A percentile compares a stretch with the other conserved stretches of the same genome.
These are phyloP conservation scores for Caenorhabditis virilis DNA, from an alignment of 2,888 invertebrate genomes.

Conservation along the genomic window DNA sequence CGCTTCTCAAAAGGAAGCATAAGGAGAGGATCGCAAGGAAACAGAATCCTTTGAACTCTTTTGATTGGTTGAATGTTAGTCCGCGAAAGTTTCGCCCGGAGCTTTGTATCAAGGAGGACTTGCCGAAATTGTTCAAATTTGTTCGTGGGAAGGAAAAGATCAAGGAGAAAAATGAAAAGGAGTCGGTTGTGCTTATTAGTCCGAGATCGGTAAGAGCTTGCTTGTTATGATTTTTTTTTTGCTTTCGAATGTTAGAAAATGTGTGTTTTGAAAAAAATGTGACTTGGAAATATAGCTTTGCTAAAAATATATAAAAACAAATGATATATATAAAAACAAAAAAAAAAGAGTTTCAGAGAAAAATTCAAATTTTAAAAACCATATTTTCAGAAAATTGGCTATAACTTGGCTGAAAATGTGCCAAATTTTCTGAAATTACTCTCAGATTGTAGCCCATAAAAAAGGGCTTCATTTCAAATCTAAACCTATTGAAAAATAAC, in stretches of 20 bases:
- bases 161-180: constrained; percentile 1
- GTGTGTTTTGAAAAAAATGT: too few relatives aligned
- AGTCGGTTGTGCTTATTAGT: constrained; percentile 58
- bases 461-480: too few relatives aligned
- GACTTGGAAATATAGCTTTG: too few relatives aligned
- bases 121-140: constrained; percentile 53
- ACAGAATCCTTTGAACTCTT: constrained; percentile 53
- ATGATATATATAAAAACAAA: too few relatives aligned
- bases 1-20: constrained; percentile 60
- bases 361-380: too few relatives aligned
- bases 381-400: too few relatives aligned
- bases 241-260: too few relatives aligned
- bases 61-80: constrained; percentile 66
- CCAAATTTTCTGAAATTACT: too few relatives aligned
- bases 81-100: constrained; percentile 47
- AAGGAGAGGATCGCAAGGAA: constrained; percentile 51
- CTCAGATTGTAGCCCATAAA: too few relatives aligned
- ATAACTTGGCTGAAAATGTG: too few relatives aligned
- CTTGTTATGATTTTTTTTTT: background rate
- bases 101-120: constrained; percentile 47
- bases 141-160: constrained; percentile 21
- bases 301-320: background rate
- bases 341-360: too few relatives aligned
- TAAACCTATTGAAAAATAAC: too few relatives aligned
- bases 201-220: constrained; percentile 58